Conservation (phyloP, 2,797 vertebrate species). For the Saxicola maurus region DNA sequence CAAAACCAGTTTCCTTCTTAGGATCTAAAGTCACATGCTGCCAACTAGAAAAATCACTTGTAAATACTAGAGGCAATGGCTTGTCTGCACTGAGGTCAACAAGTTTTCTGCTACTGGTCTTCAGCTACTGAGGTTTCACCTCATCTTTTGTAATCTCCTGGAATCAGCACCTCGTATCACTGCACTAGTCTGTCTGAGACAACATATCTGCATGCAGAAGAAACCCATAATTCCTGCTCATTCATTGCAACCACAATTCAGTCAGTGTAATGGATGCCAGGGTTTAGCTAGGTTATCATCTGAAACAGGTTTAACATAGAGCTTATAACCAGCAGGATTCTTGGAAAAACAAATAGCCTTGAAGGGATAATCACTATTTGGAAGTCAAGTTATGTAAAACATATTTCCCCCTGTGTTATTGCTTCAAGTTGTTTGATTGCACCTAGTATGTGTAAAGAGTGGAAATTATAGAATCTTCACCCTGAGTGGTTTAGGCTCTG, state of each 20-base stretch:
- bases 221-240: background rate
- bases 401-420: conserved; percentile 57
- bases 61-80: background rate
- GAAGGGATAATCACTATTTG: conserved; percentile 56
- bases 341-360: conserved; percentile 61
- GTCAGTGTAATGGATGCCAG: conserved; percentile 37
- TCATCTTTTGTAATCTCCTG: background rate
- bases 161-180: background rate
- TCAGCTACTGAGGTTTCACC: background rate
- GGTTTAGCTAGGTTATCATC: conserved; percentile 65
- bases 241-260: background rate
- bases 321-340: conserved; percentile 64
- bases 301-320: conserved; percentile 63
- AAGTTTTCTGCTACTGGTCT: background rate
- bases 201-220: background rate
- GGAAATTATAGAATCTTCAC: conserved; percentile 59
- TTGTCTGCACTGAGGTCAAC: background rate
- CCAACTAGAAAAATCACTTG: background rate
- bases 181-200: background rate
- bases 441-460: conserved; percentile 39
- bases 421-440: conserved; percentile 52
- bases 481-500: conserved; percentile 38
- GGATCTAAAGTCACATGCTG: background rate
- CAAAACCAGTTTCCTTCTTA: background rate
- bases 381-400: conserved; percentile 69